Base-by-base conservation (phyloP, 2,113 vertebrate genomes). In the Pteropus alecto region DNA sequence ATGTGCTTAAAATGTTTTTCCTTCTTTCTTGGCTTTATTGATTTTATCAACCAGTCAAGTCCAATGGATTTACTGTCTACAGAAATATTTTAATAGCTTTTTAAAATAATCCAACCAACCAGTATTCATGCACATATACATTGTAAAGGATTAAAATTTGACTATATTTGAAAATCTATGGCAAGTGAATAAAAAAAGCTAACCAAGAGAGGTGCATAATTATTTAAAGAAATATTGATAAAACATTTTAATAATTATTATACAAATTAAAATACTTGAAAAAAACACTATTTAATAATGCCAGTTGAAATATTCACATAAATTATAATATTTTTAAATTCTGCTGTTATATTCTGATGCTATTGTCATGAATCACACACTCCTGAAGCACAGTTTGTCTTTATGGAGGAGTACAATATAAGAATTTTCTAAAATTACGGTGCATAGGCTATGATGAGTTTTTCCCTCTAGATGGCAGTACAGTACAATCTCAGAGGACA, bases 391-490 rank as follows among this genome's bases (percentile, higher is more conserved):
- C 22, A 65, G 1, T 86, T 73, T 77, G 30, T 58, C 22, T 84
- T 76, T n/a, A 8, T 9, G 24, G 5, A 81, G 14, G 22, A 67
- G 12, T 28, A 48, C 60, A 74, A 46, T 46, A 0, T 33, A 65
- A 35, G 16, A 24, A 30, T 76, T 93, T 94, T 56, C 56, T 60
- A 13, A 78, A 97, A 82, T 91, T 95, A 35, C 14, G 82, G 81
- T 54, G 7, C 24, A 38, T 18, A 13, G 71, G 97, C 74, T 43
- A 14, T 96, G 16, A 73, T 33, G 15, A 43, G 0, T 11, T 92
- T 5, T 6, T 0, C 41, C 98, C 98, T 96, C 93, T 89, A 98
- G 98, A 97, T 98, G 98, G 98, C 98, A 98, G 93, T 97, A 63
- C 26, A 98, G 95, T 35, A 98, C 97, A 98, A 97, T 93, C 15